A percentile compares a stretch with the other conserved stretches of the same genome.
Conservation (phyloP, 2,888 invertebrate species). For the Aleiodes alternator region DNA sequence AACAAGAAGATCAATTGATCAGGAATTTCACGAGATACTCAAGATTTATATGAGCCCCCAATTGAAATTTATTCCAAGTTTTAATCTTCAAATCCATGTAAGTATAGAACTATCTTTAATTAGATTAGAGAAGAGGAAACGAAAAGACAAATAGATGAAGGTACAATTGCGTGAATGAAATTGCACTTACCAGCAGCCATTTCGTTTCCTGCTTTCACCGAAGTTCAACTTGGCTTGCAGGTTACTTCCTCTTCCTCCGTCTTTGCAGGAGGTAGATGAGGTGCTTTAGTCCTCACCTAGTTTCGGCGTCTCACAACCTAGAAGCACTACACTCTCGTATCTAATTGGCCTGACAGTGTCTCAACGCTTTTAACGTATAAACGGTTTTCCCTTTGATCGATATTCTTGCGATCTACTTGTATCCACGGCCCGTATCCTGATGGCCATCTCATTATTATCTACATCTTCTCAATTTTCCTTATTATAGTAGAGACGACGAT, state of each 20-base stretch:
- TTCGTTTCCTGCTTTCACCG: slow-evolving; percentile 53
- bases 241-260: slow-evolving; percentile 23
- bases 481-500: slow-evolving; percentile 3
- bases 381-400: slow-evolving; percentile 57
- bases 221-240: slow-evolving; percentile 34
- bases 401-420: slow-evolving; percentile 51
- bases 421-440: slow-evolving; percentile 30
- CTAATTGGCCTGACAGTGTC: slow-evolving; percentile 58
- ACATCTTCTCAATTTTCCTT: slow-evolving; percentile 23
- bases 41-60: too few species aligned
- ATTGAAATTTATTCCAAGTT: too few species aligned
- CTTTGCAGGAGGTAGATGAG: slow-evolving; percentile 22
- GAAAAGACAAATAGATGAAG: slow-evolving; percentile 8
- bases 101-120: not conserved
- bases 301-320: slow-evolving; percentile 30
- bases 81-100: too few species aligned
- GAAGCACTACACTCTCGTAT: slow-evolving; percentile 41
- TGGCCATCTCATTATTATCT: slow-evolving; percentile 46
- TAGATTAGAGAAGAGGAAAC: not conserved
- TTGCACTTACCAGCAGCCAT: slow-evolving; percentile 65
- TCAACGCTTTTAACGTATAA: slow-evolving; percentile 56
- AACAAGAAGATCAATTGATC: too few species aligned
- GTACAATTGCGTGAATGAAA: slow-evolving; percentile 20
- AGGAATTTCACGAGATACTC: too few species aligned
- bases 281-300: slow-evolving; percentile 25